phyloP scores from a whole-genome alignment of 2,113 vertebrate species.

The Syngnathus scovelli region DNA sequence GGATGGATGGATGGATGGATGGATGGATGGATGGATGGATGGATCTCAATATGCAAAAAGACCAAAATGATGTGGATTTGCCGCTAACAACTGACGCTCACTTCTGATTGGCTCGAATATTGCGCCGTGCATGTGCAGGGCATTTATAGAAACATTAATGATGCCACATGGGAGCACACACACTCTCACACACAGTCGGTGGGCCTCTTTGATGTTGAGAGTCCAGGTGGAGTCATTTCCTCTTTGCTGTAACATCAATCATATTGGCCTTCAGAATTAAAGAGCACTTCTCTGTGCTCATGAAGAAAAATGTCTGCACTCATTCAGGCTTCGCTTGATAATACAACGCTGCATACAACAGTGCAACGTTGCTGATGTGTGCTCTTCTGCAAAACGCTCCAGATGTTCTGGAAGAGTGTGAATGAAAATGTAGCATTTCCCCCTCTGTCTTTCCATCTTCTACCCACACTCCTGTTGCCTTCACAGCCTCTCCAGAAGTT shows the following conservation, averaged over 20 bases:
- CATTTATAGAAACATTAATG: slow-evolving; percentile 11
- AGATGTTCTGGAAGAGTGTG: not conserved
- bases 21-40: not conserved
- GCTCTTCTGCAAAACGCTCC: not conserved
- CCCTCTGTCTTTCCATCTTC: too few relatives aligned
- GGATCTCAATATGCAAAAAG: not conserved
- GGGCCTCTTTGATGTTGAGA: slow-evolving; percentile 32
- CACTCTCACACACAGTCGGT: not conserved
- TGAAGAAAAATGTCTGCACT: not conserved
- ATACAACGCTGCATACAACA: not conserved
- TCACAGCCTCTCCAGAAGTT: too few relatives aligned
- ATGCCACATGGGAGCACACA: slow-evolving; percentile 8
- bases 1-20: too few relatives aligned
- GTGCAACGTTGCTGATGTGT: not conserved
- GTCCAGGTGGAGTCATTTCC: slow-evolving; percentile 34
- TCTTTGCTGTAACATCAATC: slow-evolving; percentile 9
- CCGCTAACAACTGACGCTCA: not conserved
- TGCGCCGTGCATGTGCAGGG: not conserved
- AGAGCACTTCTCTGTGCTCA: not conserved
- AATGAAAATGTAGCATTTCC: not conserved
- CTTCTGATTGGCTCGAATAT: not conserved
- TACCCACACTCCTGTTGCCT: too few relatives aligned
- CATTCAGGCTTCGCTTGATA: not conserved
- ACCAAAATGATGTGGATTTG: not conserved
- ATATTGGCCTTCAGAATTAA: slow-evolving; percentile 5